Evolutionary conservation across 2,797 vertebrate species (phyloP).

Genomic region (Heliangelus exortis): DNA sequence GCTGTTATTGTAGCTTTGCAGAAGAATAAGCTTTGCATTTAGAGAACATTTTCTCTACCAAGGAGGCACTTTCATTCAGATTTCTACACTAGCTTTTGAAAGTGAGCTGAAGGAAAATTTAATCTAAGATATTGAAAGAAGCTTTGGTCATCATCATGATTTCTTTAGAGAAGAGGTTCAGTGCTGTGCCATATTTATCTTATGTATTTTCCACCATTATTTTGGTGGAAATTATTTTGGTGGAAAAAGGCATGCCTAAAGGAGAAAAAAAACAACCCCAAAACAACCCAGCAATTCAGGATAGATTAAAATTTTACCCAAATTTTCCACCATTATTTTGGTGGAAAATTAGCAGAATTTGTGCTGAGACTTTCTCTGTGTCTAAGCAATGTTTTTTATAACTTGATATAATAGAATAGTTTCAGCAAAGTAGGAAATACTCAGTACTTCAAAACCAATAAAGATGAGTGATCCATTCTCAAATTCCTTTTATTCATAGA

Average conservation of each 20-base stretch:
- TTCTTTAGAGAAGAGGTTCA: background rate
- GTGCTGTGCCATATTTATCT: background rate
- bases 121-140: background rate
- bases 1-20: constrained; percentile 3
- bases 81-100: constrained; percentile 3
- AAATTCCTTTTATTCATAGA: constrained; percentile 31
- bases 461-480: background rate
- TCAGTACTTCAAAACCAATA: constrained; percentile 36
- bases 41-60: background rate
- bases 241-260: no score
- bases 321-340: background rate
- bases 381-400: background rate
- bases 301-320: no score
- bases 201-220: background rate
- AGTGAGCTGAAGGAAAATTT: constrained; percentile 9
- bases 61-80: background rate
- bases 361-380: background rate
- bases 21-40: constrained; percentile 19
- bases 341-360: constrained; percentile 44
- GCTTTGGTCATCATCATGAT: background rate
- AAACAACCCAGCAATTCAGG: no score
- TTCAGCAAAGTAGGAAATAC: constrained; percentile 1
- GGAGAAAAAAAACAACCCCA: no score
- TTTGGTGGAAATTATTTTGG: constrained; percentile 38
- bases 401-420: background rate